Conservation (phyloP, 2,888 invertebrate genomes). For the Cryptops parisi region DNA sequence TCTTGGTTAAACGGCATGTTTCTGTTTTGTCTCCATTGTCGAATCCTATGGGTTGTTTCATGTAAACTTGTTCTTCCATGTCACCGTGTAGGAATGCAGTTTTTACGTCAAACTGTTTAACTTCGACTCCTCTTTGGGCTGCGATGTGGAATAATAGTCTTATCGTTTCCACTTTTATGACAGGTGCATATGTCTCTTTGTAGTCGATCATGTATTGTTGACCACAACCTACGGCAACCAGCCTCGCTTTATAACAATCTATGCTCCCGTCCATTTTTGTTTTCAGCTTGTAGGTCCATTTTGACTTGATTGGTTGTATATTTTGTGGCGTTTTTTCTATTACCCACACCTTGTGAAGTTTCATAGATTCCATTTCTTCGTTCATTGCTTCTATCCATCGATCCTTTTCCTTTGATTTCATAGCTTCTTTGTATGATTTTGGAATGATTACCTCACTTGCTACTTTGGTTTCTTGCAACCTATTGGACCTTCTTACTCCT, state of each 20-base stretch:
- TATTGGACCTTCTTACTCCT: too few relatives aligned
- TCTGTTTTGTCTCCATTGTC: conserved; percentile 4
- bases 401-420: too few relatives aligned
- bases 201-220: conserved; percentile 16
- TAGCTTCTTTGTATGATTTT: too few relatives aligned
- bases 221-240: conserved; percentile 16
- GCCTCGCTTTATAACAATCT: conserved; percentile 15
- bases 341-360: conserved; percentile 15
- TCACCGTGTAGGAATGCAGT: conserved; percentile 17
- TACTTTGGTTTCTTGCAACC: too few relatives aligned
- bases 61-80: conserved; percentile 15
- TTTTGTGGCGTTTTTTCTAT: conserved; percentile 1
- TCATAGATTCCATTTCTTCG: conserved; percentile 16
- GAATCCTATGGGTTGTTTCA: conserved; percentile 16
- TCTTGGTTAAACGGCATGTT: conserved; percentile 13
- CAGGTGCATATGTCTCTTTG: conserved; percentile 15
- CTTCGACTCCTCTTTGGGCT: not conserved
- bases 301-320: conserved; percentile 12
- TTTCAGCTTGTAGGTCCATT: conserved; percentile 18
- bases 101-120: conserved; percentile 14
- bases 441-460: too few relatives aligned
- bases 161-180: conserved; percentile 11
- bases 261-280: conserved; percentile 15
- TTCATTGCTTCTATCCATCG: too few relatives aligned
- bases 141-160: conserved; percentile 13